Conservation (phyloP, 2,113 vertebrate species). For the Brachyhypopomus gauderio region DNA sequence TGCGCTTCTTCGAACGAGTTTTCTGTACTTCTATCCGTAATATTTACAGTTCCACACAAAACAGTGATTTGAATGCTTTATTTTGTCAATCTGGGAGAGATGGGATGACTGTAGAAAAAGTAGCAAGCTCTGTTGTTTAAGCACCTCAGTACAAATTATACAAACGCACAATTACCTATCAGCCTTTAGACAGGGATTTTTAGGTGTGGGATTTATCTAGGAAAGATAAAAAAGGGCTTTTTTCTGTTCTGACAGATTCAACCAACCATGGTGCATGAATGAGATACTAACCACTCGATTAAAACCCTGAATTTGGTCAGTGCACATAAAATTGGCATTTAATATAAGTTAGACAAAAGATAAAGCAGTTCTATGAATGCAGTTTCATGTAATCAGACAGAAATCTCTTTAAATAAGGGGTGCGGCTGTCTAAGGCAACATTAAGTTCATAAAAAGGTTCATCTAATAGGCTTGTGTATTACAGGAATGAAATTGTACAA, state of each 20-base stretch:
- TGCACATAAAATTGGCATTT: constrained; percentile 67
- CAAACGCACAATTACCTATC: constrained; percentile 51
- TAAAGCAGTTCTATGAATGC: constrained; percentile 67
- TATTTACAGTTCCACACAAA: neutral
- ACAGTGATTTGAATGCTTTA: constrained; percentile 66
- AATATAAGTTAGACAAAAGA: constrained; percentile 67
- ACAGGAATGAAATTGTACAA: constrained; percentile 77
- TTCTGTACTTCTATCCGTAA: too few species aligned
- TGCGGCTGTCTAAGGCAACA: constrained; percentile 78
- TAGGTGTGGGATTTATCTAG: constrained; percentile 45
- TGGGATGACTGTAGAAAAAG: constrained; percentile 66
- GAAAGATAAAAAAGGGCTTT: constrained; percentile 49
- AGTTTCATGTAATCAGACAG: constrained; percentile 69
- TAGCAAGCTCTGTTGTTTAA: constrained; percentile 61
- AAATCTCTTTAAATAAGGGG: constrained; percentile 72
- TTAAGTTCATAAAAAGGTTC: constrained; percentile 73
- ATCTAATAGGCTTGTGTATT: constrained; percentile 69
- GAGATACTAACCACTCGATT: constrained; percentile 52
- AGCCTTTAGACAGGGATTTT: constrained; percentile 41
- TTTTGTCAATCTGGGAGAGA: constrained; percentile 53
- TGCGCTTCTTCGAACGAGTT: too few species aligned
- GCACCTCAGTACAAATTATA: constrained; percentile 64
- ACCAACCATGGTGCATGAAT: constrained; percentile 53
- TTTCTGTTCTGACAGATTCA: constrained; percentile 34
- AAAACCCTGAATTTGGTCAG: constrained; percentile 69